Conservation (phyloP, 2,888 invertebrate genomes). For the Eustalomyia histrio region DNA sequence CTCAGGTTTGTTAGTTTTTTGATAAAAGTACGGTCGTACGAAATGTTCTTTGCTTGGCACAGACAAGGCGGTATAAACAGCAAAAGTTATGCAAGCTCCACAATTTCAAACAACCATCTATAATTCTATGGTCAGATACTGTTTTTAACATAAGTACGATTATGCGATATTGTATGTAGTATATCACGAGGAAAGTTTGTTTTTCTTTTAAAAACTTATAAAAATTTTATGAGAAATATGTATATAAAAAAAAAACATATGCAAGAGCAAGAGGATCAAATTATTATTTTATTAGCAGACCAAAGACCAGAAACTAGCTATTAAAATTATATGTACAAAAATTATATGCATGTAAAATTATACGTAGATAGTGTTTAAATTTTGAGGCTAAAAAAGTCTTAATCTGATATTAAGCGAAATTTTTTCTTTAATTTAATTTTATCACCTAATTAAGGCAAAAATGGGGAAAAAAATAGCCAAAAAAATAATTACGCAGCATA, state of each 20-base stretch:
- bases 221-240: constrained; percentile 14
- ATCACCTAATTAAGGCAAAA: no score
- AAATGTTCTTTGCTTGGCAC: no score
- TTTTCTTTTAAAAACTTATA: constrained; percentile 14
- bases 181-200: neutral
- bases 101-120: neutral
- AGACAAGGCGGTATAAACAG: no score
- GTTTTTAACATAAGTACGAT: neutral
- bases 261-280: constrained; percentile 25
- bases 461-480: no score
- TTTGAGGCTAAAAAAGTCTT: neutral
- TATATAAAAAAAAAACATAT: constrained; percentile 29
- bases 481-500: no score
- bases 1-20: no score
- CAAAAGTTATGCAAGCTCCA: no score
- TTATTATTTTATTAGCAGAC: constrained; percentile 4
- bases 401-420: no score
- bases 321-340: no score
- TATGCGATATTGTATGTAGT: neutral
- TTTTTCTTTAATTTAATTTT: no score
- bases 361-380: neutral
- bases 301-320: neutral
- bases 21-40: no score
- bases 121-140: neutral
- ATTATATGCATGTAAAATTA: no score